phyloP scores from a whole-genome alignment of 2,113 vertebrate species.

The Thamnaconus septentrionalis region DNA sequence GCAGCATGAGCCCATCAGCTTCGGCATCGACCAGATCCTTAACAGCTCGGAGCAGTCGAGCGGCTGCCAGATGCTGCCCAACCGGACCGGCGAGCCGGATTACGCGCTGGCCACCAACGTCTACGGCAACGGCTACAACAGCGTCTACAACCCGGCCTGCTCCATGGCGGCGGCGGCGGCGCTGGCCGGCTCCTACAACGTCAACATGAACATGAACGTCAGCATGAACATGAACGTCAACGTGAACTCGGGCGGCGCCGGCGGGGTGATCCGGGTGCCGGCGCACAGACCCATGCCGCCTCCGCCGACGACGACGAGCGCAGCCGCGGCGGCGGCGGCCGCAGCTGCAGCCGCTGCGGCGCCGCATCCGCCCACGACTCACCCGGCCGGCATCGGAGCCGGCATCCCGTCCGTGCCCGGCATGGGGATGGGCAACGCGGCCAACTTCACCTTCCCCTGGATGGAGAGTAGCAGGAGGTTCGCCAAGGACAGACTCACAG shows the following conservation, averaged over 20 bases:
- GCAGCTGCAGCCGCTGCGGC: conserved; percentile 76
- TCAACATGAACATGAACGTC: conserved; percentile 88
- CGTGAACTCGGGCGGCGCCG: conserved; percentile 75
- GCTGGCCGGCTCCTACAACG: conserved; percentile 80
- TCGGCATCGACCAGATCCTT: conserved; percentile 92
- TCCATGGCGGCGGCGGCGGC: conserved; percentile 77
- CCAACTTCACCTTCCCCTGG: conserved; percentile 90
- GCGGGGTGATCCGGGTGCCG: conserved; percentile 86
- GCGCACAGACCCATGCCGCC: conserved; percentile 87
- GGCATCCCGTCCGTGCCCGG: conserved; percentile 73
- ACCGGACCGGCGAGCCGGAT: conserved; percentile 79
- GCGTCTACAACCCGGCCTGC: conserved; percentile 82
- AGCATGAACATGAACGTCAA: conserved; percentile 85
- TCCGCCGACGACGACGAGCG: conserved; percentile 58
- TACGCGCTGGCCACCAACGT: conserved; percentile 77
- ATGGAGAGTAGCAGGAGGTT: conserved; percentile 91
- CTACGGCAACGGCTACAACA: conserved; percentile 80
- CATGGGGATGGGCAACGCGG: conserved; percentile 76
- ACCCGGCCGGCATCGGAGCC: conserved; percentile 76
- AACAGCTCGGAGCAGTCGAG: conserved; percentile 83
- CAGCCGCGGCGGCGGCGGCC: conserved; percentile 74
- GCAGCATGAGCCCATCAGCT: conserved; percentile 89
- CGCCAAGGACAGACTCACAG: conserved; percentile 91
- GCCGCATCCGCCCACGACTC: conserved; percentile 70
- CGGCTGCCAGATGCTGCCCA: conserved; percentile 76